phyloP scores from a whole-genome alignment of 1,140 invertebrate genomes.

The Macrotrachela quadricornifera region DNA sequence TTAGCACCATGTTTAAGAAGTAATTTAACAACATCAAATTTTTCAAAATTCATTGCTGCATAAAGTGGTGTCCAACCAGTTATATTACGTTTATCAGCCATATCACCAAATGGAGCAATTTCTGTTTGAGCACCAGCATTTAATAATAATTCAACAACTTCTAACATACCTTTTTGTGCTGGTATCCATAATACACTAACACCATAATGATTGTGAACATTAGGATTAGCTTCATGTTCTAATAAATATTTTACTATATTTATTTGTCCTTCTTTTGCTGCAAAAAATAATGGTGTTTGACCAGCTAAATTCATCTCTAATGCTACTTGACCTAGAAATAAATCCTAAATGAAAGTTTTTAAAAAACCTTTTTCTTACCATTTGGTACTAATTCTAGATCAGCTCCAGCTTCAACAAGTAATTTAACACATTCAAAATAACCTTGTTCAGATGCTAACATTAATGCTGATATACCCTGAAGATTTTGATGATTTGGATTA shows the following conservation, averaged over 20 bases:
- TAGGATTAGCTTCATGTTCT: conserved; percentile 36
- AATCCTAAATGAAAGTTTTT: no score
- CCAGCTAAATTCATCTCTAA: conserved; percentile 8
- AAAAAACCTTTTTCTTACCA: no score
- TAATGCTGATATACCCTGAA: conserved; percentile 6
- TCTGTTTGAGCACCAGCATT: not conserved
- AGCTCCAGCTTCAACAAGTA: not conserved
- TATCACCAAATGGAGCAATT: not conserved
- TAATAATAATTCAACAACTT: conserved; percentile 7
- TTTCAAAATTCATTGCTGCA: conserved; percentile 6
- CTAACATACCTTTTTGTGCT: conserved; percentile 4
- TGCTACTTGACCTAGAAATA: no score
- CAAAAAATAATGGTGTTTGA: conserved; percentile 81
- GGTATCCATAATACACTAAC: conserved; percentile 6
- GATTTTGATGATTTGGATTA: conserved; percentile 10
- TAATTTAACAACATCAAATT: conserved; percentile 1
- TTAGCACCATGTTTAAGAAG: conserved; percentile 2
- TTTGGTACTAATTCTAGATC: conserved; percentile 5
- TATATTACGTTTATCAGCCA: conserved; percentile 7
- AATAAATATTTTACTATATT: conserved; percentile 73
- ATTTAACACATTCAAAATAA: conserved; percentile 3
- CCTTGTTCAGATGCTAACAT: conserved; percentile 9
- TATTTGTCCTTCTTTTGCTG: conserved; percentile 93
- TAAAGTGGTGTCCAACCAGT: conserved; percentile 9
- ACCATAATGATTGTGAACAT: conserved; percentile 9